phyloP scores from a whole-genome alignment of 2,888 invertebrate genomes.

The Mechanitis messenoides region DNA sequence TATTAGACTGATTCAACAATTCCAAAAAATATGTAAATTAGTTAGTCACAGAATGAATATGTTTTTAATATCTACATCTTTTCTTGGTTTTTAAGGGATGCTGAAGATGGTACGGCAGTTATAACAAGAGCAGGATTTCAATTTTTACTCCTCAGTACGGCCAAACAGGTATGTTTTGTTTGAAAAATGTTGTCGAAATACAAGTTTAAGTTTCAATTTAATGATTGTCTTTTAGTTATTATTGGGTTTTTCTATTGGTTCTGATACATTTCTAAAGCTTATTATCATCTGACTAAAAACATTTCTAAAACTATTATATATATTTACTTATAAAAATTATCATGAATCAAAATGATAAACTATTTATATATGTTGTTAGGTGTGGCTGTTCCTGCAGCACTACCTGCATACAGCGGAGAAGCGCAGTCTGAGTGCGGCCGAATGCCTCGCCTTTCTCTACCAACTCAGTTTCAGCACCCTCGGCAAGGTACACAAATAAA shows the following conservation, averaged over 20 bases:
- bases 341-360: background rate
- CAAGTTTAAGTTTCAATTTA: no score
- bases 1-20: background rate
- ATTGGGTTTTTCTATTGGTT: no score
- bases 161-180: conserved; percentile 79
- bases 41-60: background rate
- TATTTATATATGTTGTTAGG: conserved; percentile 49
- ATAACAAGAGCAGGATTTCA: conserved; percentile 98
- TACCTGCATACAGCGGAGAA: conserved; percentile 95
- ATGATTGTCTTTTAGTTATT: no score
- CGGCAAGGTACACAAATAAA: conserved; percentile 80
- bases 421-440: conserved; percentile 89
- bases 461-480: conserved; percentile 96
- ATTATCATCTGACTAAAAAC: no score
- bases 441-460: conserved; percentile 96
- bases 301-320: no score
- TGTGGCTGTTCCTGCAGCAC: conserved; percentile 98
- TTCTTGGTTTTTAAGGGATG: conserved; percentile 73
- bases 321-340: no score
- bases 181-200: no score
- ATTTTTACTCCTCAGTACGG: conserved; percentile 94
- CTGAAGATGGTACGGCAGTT: conserved; percentile 87
- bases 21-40: background rate
- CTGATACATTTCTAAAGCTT: no score
- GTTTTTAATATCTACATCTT: background rate